Evolutionary conservation across 1,140 invertebrate genomes (phyloP), one percentile per base, ranked within the genome.

Genomic region (Drosophila miranda): DNA sequence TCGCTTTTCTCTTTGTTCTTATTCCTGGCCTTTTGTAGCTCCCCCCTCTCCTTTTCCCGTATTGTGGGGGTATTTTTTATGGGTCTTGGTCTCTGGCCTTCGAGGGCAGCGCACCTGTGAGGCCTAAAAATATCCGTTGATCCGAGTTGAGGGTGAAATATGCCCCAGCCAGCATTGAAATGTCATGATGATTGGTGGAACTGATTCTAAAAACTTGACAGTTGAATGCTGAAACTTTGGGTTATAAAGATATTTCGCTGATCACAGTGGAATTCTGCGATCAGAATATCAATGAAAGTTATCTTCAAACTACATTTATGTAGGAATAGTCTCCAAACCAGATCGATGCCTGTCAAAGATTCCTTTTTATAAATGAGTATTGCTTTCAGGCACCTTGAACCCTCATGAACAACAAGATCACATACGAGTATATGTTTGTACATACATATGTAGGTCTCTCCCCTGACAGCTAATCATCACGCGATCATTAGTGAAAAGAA

Each of bases 91-190:
- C 69, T 63, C 55, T 60, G 80, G 80, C 76, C 80, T 84, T 83
- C 76, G 41, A 45, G 45, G 34, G 38, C 59, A 61, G 76, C 66
- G 72, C 81, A 83, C 80, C 80, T 83, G 81, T 72, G 79, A n/a
- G 57, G 30, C 38, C 38, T 57, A 66, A 74, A 74, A 66, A 74
- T 63, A 72, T 16, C 21, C n/a, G 9, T n/a, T 19, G 9, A 50
- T 28, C 13, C 19, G 42, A 41, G 30, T 34, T 38, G 44, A 23
- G 34, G 21, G 13, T 30, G 41, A 63, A 49, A 51, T 13, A 23
- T 28, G 28, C 52, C 50, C 53, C 48, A 11, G 34, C 8, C 70
- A 58, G 44, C 68, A 70, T 74, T 56, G 61, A 74, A 74, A 66
- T 74, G 71, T 64, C 69, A 73, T 38, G 43, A 28, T 52, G 38